phyloP scores from a whole-genome alignment of 2,113 vertebrate genomes.

The Ammodytes marinus region DNA sequence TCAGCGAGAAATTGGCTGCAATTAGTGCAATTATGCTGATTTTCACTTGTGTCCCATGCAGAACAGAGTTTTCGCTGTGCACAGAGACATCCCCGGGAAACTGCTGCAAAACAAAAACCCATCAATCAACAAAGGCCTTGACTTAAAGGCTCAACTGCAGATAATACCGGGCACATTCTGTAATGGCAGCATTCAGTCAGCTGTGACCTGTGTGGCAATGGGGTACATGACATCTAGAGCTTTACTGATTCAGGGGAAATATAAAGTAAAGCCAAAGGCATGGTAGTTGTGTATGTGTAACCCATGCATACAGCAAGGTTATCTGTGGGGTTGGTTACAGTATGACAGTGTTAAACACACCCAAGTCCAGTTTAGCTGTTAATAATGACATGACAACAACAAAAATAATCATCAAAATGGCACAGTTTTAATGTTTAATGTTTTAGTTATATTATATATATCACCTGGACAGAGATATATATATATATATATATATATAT shows the following conservation, averaged over 20 bases:
- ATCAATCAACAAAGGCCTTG: slow-evolving; percentile 76
- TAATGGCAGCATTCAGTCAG: slow-evolving; percentile 76
- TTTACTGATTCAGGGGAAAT: slow-evolving; percentile 46
- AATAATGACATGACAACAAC: not conserved
- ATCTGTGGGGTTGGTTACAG: not conserved
- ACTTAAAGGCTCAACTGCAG: slow-evolving; percentile 70
- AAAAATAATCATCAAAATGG: not conserved
- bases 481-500: no score
- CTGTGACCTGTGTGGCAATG: slow-evolving; percentile 60
- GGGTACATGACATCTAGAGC: slow-evolving; percentile 59
- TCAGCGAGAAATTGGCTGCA: slow-evolving; percentile 87
- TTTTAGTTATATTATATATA: not conserved
- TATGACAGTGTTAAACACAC: slow-evolving; percentile 3
- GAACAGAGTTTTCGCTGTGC: slow-evolving; percentile 80
- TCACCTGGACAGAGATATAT: no score
- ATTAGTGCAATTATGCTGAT: slow-evolving; percentile 93
- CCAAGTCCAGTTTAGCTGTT: not conserved
- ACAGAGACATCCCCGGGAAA: slow-evolving; percentile 69
- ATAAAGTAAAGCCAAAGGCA: slow-evolving; percentile 17
- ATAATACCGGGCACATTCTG: slow-evolving; percentile 68
- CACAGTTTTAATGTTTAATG: not conserved
- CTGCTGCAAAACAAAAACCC: slow-evolving; percentile 80
- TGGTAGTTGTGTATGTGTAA: not conserved
- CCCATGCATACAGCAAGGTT: not conserved
- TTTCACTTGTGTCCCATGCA: slow-evolving; percentile 86